A percentile compares a stretch with the other conserved stretches of the same genome.
Conservation (phyloP, 2,888 invertebrate genomes). For the Cotesia congregata region DNA sequence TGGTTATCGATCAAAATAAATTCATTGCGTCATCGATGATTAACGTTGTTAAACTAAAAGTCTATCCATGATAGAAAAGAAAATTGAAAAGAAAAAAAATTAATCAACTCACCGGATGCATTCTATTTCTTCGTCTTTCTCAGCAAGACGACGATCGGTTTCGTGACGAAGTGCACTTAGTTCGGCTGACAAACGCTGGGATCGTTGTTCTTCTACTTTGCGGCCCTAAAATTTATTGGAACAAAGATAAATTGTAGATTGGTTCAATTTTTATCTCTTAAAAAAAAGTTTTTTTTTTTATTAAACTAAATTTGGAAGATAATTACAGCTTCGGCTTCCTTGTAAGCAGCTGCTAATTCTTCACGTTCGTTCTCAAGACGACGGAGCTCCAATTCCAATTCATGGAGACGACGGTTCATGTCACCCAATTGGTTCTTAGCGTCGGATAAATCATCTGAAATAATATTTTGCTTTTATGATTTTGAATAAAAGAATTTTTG, state of each 20-base stretch:
- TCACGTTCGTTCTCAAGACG: slow-evolving; percentile 99
- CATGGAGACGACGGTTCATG: slow-evolving; percentile 96
- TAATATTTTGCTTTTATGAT: neutral
- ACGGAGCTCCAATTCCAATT: slow-evolving; percentile 96
- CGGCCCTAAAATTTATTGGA: slow-evolving; percentile 78
- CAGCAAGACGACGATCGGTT: slow-evolving; percentile 95
- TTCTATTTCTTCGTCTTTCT: slow-evolving; percentile 99
- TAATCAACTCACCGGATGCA: slow-evolving; percentile 86
- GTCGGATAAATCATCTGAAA: slow-evolving; percentile 93
- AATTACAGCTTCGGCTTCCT: slow-evolving; percentile 98
- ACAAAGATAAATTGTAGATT: neutral
- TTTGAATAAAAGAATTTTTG: too few relatives aligned
- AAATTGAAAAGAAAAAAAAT: slow-evolving; percentile 18
- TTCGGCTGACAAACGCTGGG: slow-evolving; percentile 93
- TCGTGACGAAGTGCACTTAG: slow-evolving; percentile 96
- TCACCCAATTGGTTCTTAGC: slow-evolving; percentile 94
- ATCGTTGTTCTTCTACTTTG: slow-evolving; percentile 96
- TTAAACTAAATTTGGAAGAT: neutral
- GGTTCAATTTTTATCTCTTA: too few relatives aligned
- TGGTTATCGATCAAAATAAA: slow-evolving; percentile 12
- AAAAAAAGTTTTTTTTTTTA: neutral
- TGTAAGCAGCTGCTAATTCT: slow-evolving; percentile 97
- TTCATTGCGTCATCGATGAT: slow-evolving; percentile 10
- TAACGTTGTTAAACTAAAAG: neutral
- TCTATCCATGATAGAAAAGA: slow-evolving; percentile 5